Evolutionary conservation across 2,797 vertebrate genomes (phyloP), one percentile per base, ranked within the genome.

Genomic region (Halcyon badia): DNA sequence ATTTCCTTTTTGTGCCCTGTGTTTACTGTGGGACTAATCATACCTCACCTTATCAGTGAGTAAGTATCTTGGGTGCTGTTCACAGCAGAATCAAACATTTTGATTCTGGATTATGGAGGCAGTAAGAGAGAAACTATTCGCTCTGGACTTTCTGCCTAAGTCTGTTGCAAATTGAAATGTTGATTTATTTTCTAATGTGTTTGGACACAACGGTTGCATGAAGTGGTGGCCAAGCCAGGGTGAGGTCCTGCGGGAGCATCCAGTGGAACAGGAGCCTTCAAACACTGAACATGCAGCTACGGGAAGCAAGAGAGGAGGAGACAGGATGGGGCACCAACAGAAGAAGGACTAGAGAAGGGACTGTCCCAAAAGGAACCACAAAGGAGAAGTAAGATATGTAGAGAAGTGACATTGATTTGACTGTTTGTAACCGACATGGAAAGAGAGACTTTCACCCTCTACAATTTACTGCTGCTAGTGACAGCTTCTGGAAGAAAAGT

Each of bases 231-330:
- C 80, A 79, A 62, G 58, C 5, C 0, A 1, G 20, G 19, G 3
- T 35, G n/a, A 87, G 21, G 14, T 61, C 78, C 62, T 35, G 1
- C 1, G 2, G 37, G 62, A 92, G 14, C 18, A 46, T 28, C 35
- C 25, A 41, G 49, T 2, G 6, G 24, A 89, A 42, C 52, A 49
- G 41, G 42, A 91, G 18, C 18, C 31, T 88, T 85, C n/a, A 14
- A 57, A 64, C 1, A 1, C 65, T 11, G 20, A 52, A 7, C 14
- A 28, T 2, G 10, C 0, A 1, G 22, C 25, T 0, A 1, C 61
- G 22, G 49, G 54, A 78, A 76, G 49, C 12, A 61, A 33, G 31
- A 79, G 37, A 62, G 31, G 20, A 61, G 24, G 11, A 2, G 10
- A 15, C 46, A 57, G 25, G 14, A n/a, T 25, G 22, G 25, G 21